A percentile compares a stretch with the other conserved stretches of the same genome.
Evolutionary conservation across 2,888 invertebrate species (phyloP).

Genomic region (Macrophya annulata): DNA sequence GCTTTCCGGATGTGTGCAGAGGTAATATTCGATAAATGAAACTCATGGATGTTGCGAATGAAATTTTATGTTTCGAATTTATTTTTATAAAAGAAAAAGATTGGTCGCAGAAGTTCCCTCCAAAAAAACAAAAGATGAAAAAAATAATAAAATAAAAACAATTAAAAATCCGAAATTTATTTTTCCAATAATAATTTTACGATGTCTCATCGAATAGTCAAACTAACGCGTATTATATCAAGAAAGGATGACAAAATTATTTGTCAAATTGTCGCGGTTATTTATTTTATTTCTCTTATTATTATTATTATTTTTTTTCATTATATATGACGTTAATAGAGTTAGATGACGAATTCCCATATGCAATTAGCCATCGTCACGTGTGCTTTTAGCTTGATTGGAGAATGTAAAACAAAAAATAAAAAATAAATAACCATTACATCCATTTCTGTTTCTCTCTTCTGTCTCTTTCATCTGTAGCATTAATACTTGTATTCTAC

Average conservation of each 20-base stretch:
- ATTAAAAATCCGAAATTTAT: not conserved
- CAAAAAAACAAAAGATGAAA: too few relatives aligned
- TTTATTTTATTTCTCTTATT: not conserved
- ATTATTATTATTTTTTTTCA: not conserved
- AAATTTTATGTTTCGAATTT: too few relatives aligned
- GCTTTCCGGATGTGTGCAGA: not conserved
- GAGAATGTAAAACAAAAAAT: not conserved
- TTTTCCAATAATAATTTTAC: not conserved
- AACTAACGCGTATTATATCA: not conserved
- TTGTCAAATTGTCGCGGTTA: not conserved
- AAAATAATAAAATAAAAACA: not conserved
- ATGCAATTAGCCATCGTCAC: constrained; percentile 32
- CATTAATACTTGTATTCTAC: not conserved
- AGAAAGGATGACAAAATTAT: not conserved
- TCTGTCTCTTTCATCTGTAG: not conserved
- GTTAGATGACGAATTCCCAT: not conserved
- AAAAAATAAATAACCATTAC: not conserved
- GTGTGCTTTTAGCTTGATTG: constrained; percentile 43
- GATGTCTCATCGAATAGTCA: not conserved
- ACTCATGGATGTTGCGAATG: not conserved
- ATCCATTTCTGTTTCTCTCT: not conserved
- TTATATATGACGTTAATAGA: not conserved
- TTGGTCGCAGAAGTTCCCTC: too few relatives aligned
- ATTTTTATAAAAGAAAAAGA: too few relatives aligned
- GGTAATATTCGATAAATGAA: not conserved